phyloP scores from a whole-genome alignment of 2,888 invertebrate genomes.

The Tipula lateralis region DNA sequence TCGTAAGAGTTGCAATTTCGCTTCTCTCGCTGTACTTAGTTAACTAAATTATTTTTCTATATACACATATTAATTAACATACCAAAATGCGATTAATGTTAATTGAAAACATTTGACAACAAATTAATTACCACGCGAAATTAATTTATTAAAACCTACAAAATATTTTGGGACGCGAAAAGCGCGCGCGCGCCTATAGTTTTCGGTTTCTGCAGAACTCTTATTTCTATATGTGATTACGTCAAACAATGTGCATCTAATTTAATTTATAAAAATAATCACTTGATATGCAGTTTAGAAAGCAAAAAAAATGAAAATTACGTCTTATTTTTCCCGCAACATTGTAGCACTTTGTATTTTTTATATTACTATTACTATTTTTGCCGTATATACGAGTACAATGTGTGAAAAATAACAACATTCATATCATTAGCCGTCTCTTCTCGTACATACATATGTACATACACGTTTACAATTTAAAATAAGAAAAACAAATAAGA shows the following conservation, averaged over 20 bases:
- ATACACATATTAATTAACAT: not conserved
- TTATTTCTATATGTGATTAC: not conserved
- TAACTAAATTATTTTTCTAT: not conserved
- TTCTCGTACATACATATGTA: not conserved
- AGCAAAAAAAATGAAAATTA: not conserved
- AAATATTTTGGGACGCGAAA: not conserved
- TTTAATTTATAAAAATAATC: not conserved
- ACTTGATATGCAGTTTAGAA: not conserved
- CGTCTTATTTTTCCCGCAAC: not conserved
- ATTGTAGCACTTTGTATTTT: not conserved
- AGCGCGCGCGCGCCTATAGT: not conserved
- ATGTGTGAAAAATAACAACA: not conserved
- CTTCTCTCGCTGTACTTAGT: not conserved
- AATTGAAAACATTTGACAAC: not conserved
- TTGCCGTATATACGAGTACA: not conserved
- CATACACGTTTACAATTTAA: not conserved
- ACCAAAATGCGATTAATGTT: not conserved
- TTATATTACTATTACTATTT: not conserved
- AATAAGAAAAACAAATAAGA: not conserved
- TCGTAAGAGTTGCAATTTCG: not conserved
- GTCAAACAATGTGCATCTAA: not conserved
- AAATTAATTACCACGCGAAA: not conserved
- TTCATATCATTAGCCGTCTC: not conserved
- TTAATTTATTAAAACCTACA: not conserved
- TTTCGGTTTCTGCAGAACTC: not conserved